phyloP scores from a whole-genome alignment of 30 jellyfish, hydroid and myxozoan species.

The Hydractinia echinata region DNA sequence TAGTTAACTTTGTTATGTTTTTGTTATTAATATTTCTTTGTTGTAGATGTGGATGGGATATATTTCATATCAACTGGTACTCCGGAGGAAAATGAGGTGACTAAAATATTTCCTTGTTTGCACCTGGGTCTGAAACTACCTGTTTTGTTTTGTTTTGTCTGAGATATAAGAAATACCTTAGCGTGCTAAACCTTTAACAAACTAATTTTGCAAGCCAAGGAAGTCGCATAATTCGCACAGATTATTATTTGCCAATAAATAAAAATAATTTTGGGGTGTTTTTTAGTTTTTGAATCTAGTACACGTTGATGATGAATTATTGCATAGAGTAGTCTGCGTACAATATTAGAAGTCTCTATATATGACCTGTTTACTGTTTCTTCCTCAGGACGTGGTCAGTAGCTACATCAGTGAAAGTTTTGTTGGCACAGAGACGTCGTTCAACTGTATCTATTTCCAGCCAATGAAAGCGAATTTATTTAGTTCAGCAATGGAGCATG shows the following conservation, averaged over 20 bases:
- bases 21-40: not conserved
- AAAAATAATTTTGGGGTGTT: too few relatives aligned
- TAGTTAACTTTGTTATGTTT: not conserved
- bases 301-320: too few relatives aligned
- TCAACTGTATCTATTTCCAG: slow-evolving; percentile 62
- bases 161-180: too few relatives aligned
- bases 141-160: too few relatives aligned
- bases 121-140: not conserved
- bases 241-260: too few relatives aligned
- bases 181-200: too few relatives aligned
- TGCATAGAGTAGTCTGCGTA: not conserved
- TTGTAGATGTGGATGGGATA: slow-evolving; percentile 62
- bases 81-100: slow-evolving; percentile 68
- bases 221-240: too few relatives aligned
- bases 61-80: slow-evolving; percentile 59
- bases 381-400: slow-evolving; percentile 52
- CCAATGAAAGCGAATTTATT: slow-evolving; percentile 46
- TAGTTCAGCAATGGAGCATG: slow-evolving; percentile 51
- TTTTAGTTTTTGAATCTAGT: too few relatives aligned
- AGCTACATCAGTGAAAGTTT: slow-evolving; percentile 56
- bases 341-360: not conserved
- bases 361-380: not conserved
- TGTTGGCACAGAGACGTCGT: slow-evolving; percentile 47
- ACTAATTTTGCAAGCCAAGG: too few relatives aligned
- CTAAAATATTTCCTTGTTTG: not conserved